Base-by-base conservation (phyloP, 2,113 vertebrate genomes). In the Arenaria interpres region DNA sequence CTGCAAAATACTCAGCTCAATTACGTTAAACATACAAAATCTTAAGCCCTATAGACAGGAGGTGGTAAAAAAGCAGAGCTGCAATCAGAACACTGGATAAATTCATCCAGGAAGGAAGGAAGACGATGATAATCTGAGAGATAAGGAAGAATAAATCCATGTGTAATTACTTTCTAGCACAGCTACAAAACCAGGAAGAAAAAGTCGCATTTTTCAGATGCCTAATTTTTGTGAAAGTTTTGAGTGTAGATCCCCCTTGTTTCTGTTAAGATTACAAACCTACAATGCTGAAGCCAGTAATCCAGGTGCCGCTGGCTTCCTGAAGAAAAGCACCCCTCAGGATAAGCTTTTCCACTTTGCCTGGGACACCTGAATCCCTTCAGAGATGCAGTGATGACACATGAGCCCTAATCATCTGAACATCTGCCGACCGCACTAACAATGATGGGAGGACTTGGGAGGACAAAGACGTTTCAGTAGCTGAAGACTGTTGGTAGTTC, bases 1-100 rank as follows among this genome's bases (percentile, higher is more conserved):
- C 72, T 88, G 79, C 72, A 92, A 90, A 92, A 89, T 37, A 85
- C 27, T 86, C 85, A 86, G 37, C 60, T 88, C 50, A 75, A 41
- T 89, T 86, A 90, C 21, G 51, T 86, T 74, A 92, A 90, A 92
- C 14, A 45, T 27, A 92, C 30, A 78, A 78, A 89, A 86, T 60
- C 83, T 67, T 90, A 94, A 92, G 30, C 39, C 60, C 25, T 73
- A 59, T 4, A 90, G 68, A 89, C 43, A 86, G 68, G 41, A 92
- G 79, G 83, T 75, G 75, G 90, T 74, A 35, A 88, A 90, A 77
- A 48, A 81, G 11, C 13, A 48, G 46, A 24, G 20, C 85, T 90
- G 87, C 63, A 97, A 87, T 96, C 89, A 93, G 91, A 91, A 60
- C 46, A 73, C 50, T 73, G 54, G 78, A 93, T 94, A 93, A 94